phyloP scores from a whole-genome alignment of 2,113 vertebrate species.

The Spilogale gracilis region DNA sequence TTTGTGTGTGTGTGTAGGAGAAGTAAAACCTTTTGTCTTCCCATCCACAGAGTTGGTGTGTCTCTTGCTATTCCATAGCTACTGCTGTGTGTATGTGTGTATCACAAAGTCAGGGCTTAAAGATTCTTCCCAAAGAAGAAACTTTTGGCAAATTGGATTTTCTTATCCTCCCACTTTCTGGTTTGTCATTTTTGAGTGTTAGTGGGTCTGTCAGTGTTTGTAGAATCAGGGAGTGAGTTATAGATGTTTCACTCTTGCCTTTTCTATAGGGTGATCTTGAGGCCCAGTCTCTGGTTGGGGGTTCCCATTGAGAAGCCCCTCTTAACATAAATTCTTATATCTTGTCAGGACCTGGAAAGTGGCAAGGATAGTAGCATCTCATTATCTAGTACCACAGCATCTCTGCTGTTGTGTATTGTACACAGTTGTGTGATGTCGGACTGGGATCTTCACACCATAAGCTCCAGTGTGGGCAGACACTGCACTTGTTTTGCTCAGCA shows the following conservation, averaged over 20 bases:
- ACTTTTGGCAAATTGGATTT: background rate
- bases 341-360: conserved; percentile 23
- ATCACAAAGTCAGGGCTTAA: conserved; percentile 14
- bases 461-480: background rate
- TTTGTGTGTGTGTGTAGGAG: no score
- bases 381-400: background rate
- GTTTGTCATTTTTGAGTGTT: conserved; percentile 12
- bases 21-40: background rate
- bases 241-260: background rate
- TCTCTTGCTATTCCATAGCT: background rate
- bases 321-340: conserved; percentile 7
- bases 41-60: background rate
- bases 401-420: background rate
- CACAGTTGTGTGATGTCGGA: background rate
- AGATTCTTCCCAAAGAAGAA: background rate
- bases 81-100: background rate
- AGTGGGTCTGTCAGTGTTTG: background rate
- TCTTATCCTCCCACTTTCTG: background rate
- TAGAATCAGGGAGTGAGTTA: conserved; percentile 23
- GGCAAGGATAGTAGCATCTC: background rate
- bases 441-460: background rate
- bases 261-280: background rate
- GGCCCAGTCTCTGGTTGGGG: background rate
- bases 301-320: conserved; percentile 40
- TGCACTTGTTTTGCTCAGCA: background rate